A percentile compares a stretch with the other conserved stretches of the same genome.
phyloP scores from a whole-genome alignment of 2,113 vertebrate species.

The Tenebrosternarchus preto region DNA sequence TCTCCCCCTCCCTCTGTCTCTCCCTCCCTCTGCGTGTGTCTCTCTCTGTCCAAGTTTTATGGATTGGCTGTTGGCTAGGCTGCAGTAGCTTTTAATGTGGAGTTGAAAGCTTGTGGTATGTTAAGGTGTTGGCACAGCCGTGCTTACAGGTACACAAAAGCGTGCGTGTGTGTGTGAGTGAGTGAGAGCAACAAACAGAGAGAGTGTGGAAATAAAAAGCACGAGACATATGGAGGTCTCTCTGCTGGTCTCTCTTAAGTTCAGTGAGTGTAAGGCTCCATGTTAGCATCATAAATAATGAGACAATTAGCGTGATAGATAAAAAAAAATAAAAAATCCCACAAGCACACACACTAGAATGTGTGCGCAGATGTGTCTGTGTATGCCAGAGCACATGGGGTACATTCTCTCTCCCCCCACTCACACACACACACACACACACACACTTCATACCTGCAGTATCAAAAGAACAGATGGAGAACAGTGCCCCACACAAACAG shows the following conservation, averaged over 20 bases:
- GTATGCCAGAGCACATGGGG: not conserved
- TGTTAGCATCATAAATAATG: slow-evolving; percentile 22
- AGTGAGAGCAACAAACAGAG: too few relatives aligned
- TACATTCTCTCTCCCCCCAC: not conserved
- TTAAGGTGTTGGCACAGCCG: too few relatives aligned
- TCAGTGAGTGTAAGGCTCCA: slow-evolving; percentile 14
- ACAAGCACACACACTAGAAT: not conserved
- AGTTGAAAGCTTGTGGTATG: too few relatives aligned
- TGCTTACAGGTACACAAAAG: too few relatives aligned
- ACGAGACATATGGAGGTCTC: too few relatives aligned
- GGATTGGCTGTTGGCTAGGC: too few relatives aligned
- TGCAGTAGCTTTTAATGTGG: too few relatives aligned
- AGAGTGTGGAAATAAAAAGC: not conserved
- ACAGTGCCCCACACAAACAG: not conserved
- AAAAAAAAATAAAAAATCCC: not conserved
- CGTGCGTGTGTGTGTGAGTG: too few relatives aligned
- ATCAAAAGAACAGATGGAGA: not conserved
- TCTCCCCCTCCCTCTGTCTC: too few relatives aligned
- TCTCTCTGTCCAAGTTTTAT: too few relatives aligned
- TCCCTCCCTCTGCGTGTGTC: too few relatives aligned
- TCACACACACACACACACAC: not conserved
- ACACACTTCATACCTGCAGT: slow-evolving; percentile 14
- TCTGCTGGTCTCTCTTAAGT: not conserved
- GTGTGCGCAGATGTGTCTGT: not conserved
- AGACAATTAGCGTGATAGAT: slow-evolving; percentile 22